Evolutionary conservation across 1,140 invertebrate genomes (phyloP).

Genomic region (Aphelenchoides fujianensis): DNA sequence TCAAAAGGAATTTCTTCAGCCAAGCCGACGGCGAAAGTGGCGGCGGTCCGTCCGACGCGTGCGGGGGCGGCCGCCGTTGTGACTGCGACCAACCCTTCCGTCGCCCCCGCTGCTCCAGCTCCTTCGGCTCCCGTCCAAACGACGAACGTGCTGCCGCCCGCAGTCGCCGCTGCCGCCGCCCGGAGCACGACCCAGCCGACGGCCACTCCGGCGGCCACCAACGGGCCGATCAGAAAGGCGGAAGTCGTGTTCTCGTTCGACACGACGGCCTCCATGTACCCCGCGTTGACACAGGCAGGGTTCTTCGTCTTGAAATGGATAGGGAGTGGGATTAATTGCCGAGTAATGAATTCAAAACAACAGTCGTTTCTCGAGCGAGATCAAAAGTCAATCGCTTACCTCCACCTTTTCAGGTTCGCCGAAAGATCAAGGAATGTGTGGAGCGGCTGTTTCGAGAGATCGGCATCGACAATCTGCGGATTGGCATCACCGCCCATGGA

Average conservation of each 20-base stretch:
- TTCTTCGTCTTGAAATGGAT: not conserved
- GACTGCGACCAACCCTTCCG: not conserved
- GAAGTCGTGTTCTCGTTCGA: slow-evolving; percentile 63
- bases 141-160: not conserved
- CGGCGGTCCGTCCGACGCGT: not conserved
- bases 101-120: not conserved
- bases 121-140: not conserved
- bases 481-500: slow-evolving; percentile 19
- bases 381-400: not conserved
- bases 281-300: too few relatives aligned
- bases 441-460: slow-evolving; percentile 20
- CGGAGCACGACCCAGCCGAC: not conserved
- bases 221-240: slow-evolving; percentile 49
- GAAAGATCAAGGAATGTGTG: slow-evolving; percentile 17
- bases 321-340: not conserved
- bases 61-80: not conserved
- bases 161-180: not conserved
- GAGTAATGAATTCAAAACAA: too few relatives aligned
- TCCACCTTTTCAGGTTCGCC: not conserved
- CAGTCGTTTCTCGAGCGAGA: too few relatives aligned
- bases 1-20: not conserved
- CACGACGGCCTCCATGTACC: too few relatives aligned
- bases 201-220: slow-evolving; percentile 29
- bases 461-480: slow-evolving; percentile 14
- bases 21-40: not conserved